phyloP scores from a whole-genome alignment of 2,113 vertebrate genomes.

The Lycaon pictus region DNA sequence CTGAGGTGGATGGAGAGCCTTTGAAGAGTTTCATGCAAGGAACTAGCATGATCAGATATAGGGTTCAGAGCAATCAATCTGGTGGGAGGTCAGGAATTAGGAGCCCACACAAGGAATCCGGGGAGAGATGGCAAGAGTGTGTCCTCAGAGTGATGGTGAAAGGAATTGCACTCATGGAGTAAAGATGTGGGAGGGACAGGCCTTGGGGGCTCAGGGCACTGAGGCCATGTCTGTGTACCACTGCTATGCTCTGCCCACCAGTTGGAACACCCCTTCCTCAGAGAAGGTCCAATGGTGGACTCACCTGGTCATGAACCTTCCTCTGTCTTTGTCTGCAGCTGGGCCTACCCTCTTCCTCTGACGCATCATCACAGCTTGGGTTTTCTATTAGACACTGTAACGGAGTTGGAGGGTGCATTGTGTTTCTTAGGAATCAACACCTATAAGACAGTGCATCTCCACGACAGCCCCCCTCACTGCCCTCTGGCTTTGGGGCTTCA shows the following conservation, averaged over 20 bases:
- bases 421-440: background rate
- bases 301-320: no score
- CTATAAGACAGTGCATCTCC: background rate
- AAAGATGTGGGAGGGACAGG: background rate
- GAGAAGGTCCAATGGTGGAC: background rate
- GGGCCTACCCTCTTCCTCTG: background rate
- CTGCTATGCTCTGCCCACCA: background rate
- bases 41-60: background rate
- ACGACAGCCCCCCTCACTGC: accelerated
- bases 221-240: background rate
- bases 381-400: background rate
- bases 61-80: background rate
- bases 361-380: background rate
- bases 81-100: background rate
- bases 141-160: background rate
- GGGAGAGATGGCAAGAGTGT: background rate
- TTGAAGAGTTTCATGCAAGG: background rate
- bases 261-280: background rate
- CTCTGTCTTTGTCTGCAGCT: background rate
- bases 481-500: background rate
- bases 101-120: background rate
- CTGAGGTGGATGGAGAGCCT: background rate
- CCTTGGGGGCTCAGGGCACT: background rate
- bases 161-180: background rate
- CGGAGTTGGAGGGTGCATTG: background rate